phyloP scores from a whole-genome alignment of 2,888 invertebrate species.

The Andrena marginata region DNA sequence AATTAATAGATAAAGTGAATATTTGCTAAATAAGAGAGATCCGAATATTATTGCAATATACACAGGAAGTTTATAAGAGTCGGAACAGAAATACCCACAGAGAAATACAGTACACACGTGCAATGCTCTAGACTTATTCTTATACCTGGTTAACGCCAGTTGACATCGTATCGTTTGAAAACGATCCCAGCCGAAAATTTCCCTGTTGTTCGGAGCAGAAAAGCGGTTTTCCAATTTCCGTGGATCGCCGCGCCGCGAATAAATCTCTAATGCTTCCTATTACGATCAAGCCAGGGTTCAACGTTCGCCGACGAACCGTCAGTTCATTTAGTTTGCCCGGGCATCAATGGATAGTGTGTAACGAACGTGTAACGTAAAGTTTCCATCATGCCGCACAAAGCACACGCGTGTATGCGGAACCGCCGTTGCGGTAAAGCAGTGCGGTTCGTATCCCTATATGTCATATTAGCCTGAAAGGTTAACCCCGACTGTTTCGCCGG shows the following conservation, averaged over 20 bases:
- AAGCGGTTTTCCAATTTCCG: slow-evolving; percentile 5
- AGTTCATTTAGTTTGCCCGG: slow-evolving; percentile 62
- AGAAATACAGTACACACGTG: too few species aligned
- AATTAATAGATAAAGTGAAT: too few species aligned
- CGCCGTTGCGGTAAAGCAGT: slow-evolving; percentile 66
- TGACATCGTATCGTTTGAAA: background rate
- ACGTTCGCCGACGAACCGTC: slow-evolving; percentile 52
- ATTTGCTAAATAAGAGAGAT: too few species aligned
- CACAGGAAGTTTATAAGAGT: too few species aligned
- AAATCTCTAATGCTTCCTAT: slow-evolving; percentile 55
- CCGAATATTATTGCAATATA: too few species aligned
- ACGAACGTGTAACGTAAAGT: slow-evolving; percentile 68
- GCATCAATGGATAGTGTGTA: slow-evolving; percentile 64
- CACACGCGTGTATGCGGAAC: slow-evolving; percentile 62
- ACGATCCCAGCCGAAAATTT: background rate
- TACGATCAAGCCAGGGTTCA: slow-evolving; percentile 39
- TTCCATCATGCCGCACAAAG: slow-evolving; percentile 67
- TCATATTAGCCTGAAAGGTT: slow-evolving; percentile 66
- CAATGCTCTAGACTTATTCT: too few species aligned
- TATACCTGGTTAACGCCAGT: background rate
- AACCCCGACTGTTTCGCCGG: slow-evolving; percentile 59
- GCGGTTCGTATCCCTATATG: slow-evolving; percentile 63
- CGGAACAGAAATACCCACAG: too few species aligned
- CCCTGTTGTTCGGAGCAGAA: background rate
- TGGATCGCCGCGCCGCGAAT: slow-evolving; percentile 35